Percentiles rank a stretch among this genome's conserved stretches.
phyloP scores from a whole-genome alignment of 2,888 invertebrate species.

The Slavum lentiscoides region DNA sequence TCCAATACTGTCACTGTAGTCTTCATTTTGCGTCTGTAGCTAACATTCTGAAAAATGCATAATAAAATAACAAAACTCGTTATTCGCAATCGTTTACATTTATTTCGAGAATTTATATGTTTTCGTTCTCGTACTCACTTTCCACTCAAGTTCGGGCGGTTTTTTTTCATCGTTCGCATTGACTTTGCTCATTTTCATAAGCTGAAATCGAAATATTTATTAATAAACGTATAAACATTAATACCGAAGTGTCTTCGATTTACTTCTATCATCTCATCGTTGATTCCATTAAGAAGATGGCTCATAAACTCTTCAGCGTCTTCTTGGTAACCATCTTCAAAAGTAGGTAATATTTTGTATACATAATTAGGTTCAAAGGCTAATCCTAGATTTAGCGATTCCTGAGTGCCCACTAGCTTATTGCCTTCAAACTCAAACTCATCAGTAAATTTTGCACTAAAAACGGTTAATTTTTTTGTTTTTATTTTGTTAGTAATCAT shows the following conservation, averaged over 20 bases:
- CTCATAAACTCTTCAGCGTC: slow-evolving; percentile 97
- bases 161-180: slow-evolving; percentile 11
- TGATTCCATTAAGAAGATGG: slow-evolving; percentile 87
- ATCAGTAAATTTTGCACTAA: too few species aligned
- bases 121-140: slow-evolving; percentile 1
- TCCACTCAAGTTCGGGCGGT: slow-evolving; percentile 25
- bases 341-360: slow-evolving; percentile 79
- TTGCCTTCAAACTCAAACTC: not conserved
- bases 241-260: slow-evolving; percentile 5
- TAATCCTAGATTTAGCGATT: slow-evolving; percentile 63
- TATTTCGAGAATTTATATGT: not conserved
- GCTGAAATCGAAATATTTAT: not conserved
- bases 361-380: slow-evolving; percentile 89
- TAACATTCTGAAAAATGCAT: slow-evolving; percentile 69
- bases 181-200: slow-evolving; percentile 33
- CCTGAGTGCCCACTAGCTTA: slow-evolving; percentile 23
- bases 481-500: too few species aligned
- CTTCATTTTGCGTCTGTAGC: slow-evolving; percentile 78
- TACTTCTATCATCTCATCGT: slow-evolving; percentile 91
- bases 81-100: not conserved
- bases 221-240: not conserved
- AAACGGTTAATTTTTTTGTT: too few species aligned
- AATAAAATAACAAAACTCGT: not conserved
- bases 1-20: slow-evolving; percentile 81
- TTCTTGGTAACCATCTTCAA: slow-evolving; percentile 85